Percentiles rank a stretch among this genome's conserved stretches.
Evolutionary conservation across 2,797 vertebrate genomes (phyloP).

Genomic region (Acrossocheilus fasciatus): DNA sequence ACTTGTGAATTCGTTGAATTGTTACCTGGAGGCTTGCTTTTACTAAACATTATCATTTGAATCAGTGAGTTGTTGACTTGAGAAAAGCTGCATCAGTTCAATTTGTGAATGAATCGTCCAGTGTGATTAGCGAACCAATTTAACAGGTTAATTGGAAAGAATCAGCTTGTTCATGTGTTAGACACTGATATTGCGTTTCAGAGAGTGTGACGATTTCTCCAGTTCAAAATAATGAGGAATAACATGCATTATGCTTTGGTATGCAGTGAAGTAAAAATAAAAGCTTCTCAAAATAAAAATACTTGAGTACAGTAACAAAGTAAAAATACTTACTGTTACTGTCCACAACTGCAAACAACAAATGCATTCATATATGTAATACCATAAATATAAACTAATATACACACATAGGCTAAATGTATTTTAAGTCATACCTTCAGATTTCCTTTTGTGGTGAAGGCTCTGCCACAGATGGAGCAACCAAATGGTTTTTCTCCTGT

Average conservation of each 20-base stretch:
- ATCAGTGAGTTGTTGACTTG: too few relatives aligned
- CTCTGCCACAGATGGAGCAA: conserved; percentile 98
- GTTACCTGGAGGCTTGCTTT: too few relatives aligned
- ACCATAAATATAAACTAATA: not conserved
- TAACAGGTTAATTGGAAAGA: not conserved
- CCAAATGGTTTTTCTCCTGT: conserved; percentile 99
- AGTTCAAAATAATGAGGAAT: not conserved
- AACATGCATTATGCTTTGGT: not conserved
- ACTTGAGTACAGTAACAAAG: not conserved
- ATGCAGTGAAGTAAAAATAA: not conserved
- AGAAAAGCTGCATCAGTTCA: not conserved
- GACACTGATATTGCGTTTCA: not conserved
- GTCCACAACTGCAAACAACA: not conserved
- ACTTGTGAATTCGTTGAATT: too few relatives aligned
- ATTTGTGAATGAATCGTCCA: too few relatives aligned
- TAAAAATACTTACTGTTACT: not conserved
- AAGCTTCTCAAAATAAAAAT: not conserved
- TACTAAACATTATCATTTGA: too few relatives aligned
- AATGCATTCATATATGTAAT: not conserved
- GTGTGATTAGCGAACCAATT: not conserved
- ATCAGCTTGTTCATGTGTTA: not conserved
- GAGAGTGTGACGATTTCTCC: not conserved
- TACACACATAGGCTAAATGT: conserved; percentile 18
- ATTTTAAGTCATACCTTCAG: conserved; percentile 88
- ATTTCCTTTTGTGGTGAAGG: conserved; percentile 99